A percentile compares a stretch with the other conserved stretches of the same genome.
phyloP scores from a whole-genome alignment of 2,113 vertebrate species.

The Speoplatyrhinus poulsoni region DNA sequence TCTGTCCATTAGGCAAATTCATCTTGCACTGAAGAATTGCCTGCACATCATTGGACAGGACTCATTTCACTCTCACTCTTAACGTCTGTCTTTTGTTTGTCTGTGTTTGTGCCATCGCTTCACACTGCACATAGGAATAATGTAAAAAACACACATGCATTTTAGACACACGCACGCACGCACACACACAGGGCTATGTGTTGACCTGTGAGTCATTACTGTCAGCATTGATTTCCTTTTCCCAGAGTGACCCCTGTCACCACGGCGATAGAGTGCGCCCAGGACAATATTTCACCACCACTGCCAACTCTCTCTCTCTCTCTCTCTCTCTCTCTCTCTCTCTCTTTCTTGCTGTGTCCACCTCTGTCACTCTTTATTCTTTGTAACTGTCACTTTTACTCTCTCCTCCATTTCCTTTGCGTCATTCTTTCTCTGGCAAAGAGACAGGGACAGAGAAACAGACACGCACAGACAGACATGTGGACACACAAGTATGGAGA shows the following conservation, averaged over 20 bases:
- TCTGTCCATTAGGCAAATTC: not conserved
- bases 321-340: conserved; percentile 27
- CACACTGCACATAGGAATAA: not conserved
- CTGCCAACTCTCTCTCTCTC: conserved; percentile 42
- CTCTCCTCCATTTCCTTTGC: too few relatives aligned
- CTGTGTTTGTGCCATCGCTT: not conserved
- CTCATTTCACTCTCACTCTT: not conserved
- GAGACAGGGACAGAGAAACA: too few relatives aligned
- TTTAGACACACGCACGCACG: conserved; percentile 9
- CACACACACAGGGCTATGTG: conserved; percentile 39
- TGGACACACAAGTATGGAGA: too few relatives aligned
- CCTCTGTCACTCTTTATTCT: too few relatives aligned
- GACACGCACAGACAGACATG: too few relatives aligned
- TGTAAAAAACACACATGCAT: conserved; percentile 5
- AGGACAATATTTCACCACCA: conserved; percentile 70
- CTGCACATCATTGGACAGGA: conserved; percentile 1
- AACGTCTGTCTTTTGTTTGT: not conserved
- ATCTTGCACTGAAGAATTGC: conserved; percentile 9
- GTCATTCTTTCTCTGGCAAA: too few relatives aligned
- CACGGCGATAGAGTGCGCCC: conserved; percentile 67
- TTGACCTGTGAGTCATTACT: conserved; percentile 82
- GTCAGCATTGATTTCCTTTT: conserved; percentile 82
- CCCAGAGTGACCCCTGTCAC: conserved; percentile 79
- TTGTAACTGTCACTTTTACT: too few relatives aligned
- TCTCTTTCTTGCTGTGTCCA: not conserved